Evolutionary conservation across 2,113 vertebrate genomes (phyloP).

Genomic region (Cynocephalus volans): DNA sequence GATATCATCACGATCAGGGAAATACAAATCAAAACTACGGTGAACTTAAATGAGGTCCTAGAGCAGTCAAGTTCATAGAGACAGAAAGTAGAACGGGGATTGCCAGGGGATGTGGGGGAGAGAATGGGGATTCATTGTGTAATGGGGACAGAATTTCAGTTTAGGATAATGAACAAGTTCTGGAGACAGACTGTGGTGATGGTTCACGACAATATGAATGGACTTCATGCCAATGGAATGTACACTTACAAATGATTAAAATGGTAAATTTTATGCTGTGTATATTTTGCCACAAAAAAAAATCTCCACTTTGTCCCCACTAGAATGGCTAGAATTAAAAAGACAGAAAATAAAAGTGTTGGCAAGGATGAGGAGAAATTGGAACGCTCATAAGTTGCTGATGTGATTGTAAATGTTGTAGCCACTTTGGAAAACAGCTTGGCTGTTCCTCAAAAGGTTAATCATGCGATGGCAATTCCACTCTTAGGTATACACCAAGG

Average conservation of each 20-base stretch:
- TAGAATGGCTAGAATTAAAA: too few species aligned
- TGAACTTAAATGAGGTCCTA: accelerated
- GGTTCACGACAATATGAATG: not conserved
- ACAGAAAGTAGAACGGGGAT: too few species aligned
- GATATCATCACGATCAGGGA: not conserved
- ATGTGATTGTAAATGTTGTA: not conserved
- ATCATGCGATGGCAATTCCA: not conserved
- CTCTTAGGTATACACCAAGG: not conserved
- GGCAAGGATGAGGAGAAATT: not conserved
- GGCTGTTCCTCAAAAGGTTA: not conserved
- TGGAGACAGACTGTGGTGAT: not conserved
- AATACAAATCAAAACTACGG: not conserved
- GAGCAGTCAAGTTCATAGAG: too few species aligned
- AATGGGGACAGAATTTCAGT: not conserved
- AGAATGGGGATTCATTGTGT: not conserved
- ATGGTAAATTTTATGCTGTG: not conserved
- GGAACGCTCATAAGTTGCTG: not conserved
- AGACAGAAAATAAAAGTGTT: too few species aligned
- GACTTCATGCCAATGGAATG: not conserved
- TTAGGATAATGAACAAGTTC: not conserved
- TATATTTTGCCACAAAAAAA: not conserved
- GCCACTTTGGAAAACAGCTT: not conserved
- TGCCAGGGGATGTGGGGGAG: too few species aligned
- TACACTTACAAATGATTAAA: too few species aligned
- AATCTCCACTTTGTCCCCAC: not conserved